A percentile compares a stretch with the other conserved stretches of the same genome.
phyloP scores from a whole-genome alignment of 2,888 invertebrate species.

The Nemurella pictetii region DNA sequence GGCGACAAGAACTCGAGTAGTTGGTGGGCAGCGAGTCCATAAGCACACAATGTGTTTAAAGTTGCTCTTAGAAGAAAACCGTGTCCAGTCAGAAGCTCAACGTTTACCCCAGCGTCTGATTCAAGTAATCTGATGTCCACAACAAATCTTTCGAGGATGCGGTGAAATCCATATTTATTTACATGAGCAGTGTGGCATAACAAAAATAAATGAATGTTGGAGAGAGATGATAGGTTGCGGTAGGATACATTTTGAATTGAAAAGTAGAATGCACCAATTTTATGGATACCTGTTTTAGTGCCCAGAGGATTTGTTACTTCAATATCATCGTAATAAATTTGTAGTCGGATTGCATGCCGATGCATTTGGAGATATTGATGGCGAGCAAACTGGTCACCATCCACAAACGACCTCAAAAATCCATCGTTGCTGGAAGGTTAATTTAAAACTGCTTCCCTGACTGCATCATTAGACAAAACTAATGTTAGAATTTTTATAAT shows the following conservation, averaged over 20 bases:
- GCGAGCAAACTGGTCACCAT: background rate
- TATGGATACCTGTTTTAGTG: constrained; percentile 16
- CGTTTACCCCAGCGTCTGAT: background rate
- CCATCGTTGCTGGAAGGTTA: background rate
- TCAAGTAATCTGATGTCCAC: background rate
- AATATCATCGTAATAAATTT: constrained; percentile 13
- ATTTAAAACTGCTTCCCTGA: constrained; percentile 7
- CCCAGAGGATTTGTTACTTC: constrained; percentile 13
- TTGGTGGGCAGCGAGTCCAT: constrained; percentile 25
- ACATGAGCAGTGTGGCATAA: background rate
- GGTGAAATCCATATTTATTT: constrained; percentile 9
- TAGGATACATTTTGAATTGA: constrained; percentile 18
- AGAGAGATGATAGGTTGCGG: background rate
- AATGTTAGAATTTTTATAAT: constrained; percentile 4
- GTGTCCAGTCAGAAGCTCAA: background rate
- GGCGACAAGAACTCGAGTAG: constrained; percentile 8
- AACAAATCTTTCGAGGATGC: background rate
- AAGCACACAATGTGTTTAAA: constrained; percentile 18
- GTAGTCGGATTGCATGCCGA: constrained; percentile 1
- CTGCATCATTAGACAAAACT: constrained; percentile 9
- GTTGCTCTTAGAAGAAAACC: constrained; percentile 17
- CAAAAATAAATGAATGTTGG: constrained; percentile 6
- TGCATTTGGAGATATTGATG: constrained; percentile 7
- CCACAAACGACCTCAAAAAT: constrained; percentile 5
- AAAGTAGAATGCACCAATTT: constrained; percentile 23